These are phyloP conservation scores for Drepana arcuata DNA, from an alignment of 1,140 invertebrate genomes.

Conservation along the genomic window DNA sequence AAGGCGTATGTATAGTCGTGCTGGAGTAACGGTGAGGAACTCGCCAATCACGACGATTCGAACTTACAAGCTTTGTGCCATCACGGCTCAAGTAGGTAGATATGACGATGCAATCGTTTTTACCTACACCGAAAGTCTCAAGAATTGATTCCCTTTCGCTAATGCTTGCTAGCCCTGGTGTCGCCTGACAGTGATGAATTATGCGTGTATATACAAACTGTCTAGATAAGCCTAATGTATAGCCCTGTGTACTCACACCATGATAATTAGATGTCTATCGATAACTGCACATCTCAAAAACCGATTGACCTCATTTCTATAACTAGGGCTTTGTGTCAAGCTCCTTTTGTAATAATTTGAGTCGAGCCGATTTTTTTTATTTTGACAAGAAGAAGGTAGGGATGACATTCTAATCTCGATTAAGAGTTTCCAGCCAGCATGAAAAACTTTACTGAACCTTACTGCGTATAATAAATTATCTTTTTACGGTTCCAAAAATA, in stretches of 20 bases:
- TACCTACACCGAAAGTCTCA: too few species aligned
- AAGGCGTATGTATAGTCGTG: too few species aligned
- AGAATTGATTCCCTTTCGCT: constrained; percentile 44
- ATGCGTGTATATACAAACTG: constrained; percentile 45
- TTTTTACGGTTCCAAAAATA: too few species aligned
- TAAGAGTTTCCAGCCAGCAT: constrained; percentile 4
- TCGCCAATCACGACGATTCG: too few species aligned
- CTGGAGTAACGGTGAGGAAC: too few species aligned
- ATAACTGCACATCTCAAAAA: constrained; percentile 23
- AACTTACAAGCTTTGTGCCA: too few species aligned
- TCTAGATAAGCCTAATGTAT: constrained; percentile 64
- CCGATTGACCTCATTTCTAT: constrained; percentile 13
- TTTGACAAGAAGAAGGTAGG: not conserved
- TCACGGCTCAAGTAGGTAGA: too few species aligned
- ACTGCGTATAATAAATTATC: too few species aligned
- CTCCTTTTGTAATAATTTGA: not conserved
- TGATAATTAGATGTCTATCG: too few species aligned
- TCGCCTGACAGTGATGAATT: constrained; percentile 53
- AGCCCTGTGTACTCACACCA: constrained; percentile 36
- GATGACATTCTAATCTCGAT: not conserved
- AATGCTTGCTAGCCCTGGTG: constrained; percentile 18
- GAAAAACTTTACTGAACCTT: too few species aligned
- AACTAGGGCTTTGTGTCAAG: constrained; percentile 17
- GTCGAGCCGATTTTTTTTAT: not conserved
- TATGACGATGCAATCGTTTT: too few species aligned